A percentile compares a stretch with the other conserved stretches of the same genome.
These are phyloP conservation scores for human DNA, from an alignment of 2,113 vertebrate species.

Conservation along the genomic window GRCh38 chr5:148940501-148941000, in stretches of 20 bases:
- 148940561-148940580: neutral
- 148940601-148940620: neutral
- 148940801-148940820: neutral
- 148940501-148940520: rapidly evolving
- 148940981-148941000: neutral
- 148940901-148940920: neutral
- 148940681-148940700: neutral
- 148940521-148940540: neutral
- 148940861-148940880: neutral
- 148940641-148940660: neutral
- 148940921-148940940: neutral
- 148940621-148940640: neutral
- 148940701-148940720: neutral
- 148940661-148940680: neutral
- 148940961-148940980: too few species aligned
- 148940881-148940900: neutral
- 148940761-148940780: neutral
- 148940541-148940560: neutral
- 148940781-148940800: too few species aligned
- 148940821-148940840: neutral
- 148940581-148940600: neutral
- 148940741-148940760: neutral
- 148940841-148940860: neutral
- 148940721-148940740: neutral
- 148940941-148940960: neutral